These are phyloP conservation scores for Yponomeuta malinellus DNA, from an alignment of 2,888 invertebrate genomes.

Conservation along the genomic window DNA sequence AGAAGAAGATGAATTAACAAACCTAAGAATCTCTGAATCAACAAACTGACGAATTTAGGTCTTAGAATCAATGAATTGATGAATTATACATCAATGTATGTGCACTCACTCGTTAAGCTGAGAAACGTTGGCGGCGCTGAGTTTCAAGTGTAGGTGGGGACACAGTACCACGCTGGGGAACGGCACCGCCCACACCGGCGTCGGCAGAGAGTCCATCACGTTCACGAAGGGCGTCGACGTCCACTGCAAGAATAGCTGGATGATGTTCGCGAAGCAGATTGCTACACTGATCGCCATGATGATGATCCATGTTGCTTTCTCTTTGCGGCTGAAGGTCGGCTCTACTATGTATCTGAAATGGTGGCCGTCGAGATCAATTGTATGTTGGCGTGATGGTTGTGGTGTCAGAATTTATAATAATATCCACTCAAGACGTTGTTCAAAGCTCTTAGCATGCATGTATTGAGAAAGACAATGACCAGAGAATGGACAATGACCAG, in stretches of 20 bases:
- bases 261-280: slow-evolving; percentile 56
- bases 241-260: slow-evolving; percentile 57
- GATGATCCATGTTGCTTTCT: slow-evolving; percentile 54
- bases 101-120: slow-evolving; percentile 45
- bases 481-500: no score
- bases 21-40: no score
- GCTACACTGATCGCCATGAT: slow-evolving; percentile 57
- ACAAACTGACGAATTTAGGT: no score
- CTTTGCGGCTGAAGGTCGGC: slow-evolving; percentile 52
- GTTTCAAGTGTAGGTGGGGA: slow-evolving; percentile 59
- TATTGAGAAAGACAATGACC: no score
- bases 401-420: background rate
- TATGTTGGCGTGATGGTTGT: background rate
- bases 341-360: slow-evolving; percentile 59
- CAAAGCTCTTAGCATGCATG: background rate
- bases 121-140: slow-evolving; percentile 49
- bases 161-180: slow-evolving; percentile 66
- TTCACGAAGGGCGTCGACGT: slow-evolving; percentile 63
- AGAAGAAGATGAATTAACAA: no score
- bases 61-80: no score
- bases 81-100: no score
- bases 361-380: no score
- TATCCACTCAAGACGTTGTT: background rate
- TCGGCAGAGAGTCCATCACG: slow-evolving; percentile 60
- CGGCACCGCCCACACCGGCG: slow-evolving; percentile 66